Percentiles rank a stretch among this genome's conserved stretches.
Conservation (phyloP, 2,888 invertebrate genomes). For the Pristionchus exspectatus region DNA sequence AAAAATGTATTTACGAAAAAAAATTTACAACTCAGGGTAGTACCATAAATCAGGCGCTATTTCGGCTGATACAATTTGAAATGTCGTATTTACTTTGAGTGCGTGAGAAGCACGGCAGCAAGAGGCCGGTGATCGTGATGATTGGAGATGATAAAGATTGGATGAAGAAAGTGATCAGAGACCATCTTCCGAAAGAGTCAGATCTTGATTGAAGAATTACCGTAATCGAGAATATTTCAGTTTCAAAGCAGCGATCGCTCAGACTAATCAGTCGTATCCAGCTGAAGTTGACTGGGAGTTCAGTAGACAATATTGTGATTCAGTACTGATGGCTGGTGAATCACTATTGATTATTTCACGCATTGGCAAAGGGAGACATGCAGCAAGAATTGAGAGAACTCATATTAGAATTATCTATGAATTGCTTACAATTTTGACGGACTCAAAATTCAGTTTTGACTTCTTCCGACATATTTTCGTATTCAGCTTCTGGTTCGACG, state of each 20-base stretch:
- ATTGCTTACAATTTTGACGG: too few relatives aligned
- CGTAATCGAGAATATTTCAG: not conserved
- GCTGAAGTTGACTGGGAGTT: slow-evolving; percentile 50
- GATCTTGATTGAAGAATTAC: not conserved
- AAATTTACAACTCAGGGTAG: too few relatives aligned
- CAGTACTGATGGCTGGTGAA: slow-evolving; percentile 36
- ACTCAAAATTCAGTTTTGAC: too few relatives aligned
- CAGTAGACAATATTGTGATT: slow-evolving; percentile 49
- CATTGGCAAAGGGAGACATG: too few relatives aligned
- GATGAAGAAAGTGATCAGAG: slow-evolving; percentile 35
- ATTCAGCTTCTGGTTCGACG: slow-evolving; percentile 48
- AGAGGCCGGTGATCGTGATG: slow-evolving; percentile 14
- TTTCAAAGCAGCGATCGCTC: slow-evolving; percentile 21
- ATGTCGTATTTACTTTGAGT: too few relatives aligned
- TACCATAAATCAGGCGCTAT: too few relatives aligned
- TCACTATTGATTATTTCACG: not conserved
- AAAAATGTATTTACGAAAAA: too few relatives aligned
- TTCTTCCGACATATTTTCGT: not conserved
- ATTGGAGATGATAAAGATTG: slow-evolving; percentile 45
- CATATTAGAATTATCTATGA: not conserved
- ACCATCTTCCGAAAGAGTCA: slow-evolving; percentile 36
- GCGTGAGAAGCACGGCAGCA: slow-evolving; percentile 3
- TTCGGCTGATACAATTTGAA: too few relatives aligned
- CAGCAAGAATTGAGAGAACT: not conserved
- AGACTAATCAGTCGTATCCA: not conserved